phyloP scores from a whole-genome alignment of 2,888 invertebrate genomes.

The Zaprionus lineosus region DNA sequence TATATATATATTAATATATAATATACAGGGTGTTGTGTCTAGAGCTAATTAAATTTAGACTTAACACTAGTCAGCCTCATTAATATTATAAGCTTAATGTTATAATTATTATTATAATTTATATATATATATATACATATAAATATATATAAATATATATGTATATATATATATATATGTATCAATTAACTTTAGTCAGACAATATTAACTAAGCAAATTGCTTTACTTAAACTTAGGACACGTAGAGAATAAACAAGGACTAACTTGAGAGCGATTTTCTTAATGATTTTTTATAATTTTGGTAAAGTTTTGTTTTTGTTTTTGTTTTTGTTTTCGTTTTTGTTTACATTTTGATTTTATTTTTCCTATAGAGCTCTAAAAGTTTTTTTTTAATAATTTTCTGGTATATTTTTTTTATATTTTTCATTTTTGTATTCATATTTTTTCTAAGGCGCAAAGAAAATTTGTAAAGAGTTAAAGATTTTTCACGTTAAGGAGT shows the following conservation, averaged over 20 bases:
- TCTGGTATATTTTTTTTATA: too few species aligned
- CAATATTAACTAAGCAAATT: conserved; percentile 55
- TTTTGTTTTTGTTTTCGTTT: conserved; percentile 31
- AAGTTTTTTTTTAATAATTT: conserved; percentile 20
- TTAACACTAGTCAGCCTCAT: conserved; percentile 75
- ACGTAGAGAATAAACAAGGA: conserved; percentile 51
- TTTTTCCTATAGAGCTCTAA: too few species aligned
- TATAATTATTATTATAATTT: conserved; percentile 37
- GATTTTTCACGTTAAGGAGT: conserved; percentile 25
- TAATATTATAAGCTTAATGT: conserved; percentile 72
- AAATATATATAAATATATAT: too few species aligned
- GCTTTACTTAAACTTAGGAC: conserved; percentile 31
- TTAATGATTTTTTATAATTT: conserved; percentile 41
- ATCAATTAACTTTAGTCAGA: conserved; percentile 53
- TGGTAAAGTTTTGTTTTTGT: conserved; percentile 53
- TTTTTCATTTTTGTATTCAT: too few species aligned
- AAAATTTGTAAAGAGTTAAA: conserved; percentile 19
- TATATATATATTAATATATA: conserved; percentile 9
- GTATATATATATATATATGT: too few species aligned
- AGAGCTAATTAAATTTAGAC: conserved; percentile 35
- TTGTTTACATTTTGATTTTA: too few species aligned
- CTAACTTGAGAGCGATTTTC: conserved; percentile 63
- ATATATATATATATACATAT: too few species aligned
- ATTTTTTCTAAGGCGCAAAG: conserved; percentile 65
- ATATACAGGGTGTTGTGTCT: conserved; percentile 24